Base-by-base conservation (phyloP, 1,140 invertebrate species). In the Aplysia californica region DNA sequence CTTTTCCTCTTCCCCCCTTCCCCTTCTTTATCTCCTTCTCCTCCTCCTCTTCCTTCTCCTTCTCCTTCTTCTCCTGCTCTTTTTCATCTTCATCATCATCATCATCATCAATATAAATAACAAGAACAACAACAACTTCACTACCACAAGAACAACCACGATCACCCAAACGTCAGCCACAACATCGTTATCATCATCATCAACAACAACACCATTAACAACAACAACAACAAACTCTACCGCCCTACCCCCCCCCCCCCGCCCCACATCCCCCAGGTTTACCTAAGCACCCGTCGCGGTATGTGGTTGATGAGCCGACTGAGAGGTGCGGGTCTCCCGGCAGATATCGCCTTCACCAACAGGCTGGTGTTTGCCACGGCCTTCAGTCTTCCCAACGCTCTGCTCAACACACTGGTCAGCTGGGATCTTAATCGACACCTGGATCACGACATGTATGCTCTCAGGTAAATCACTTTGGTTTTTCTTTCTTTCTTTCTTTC, bases 271-370 rank as follows among this genome's bases (percentile, higher is more conserved):
- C 15, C 80, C 18, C 67, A 90, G 89, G 89, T 91, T 0, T 91
- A 85, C 39, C 76, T 92, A 10, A 91, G 90, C 58, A 92, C 91
- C 4, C 79, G 91, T 31, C 74, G 90, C 38, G 91, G 91, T 6
- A 77, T 87, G 3, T 92, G 91, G 91, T 78, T 92, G 10, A 85
- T 89, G 23, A 89, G 88, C 41, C 67, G 91, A 73, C 87, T 84
- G 6, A 81, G 82, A n/a, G 58, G 75, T 29, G 67, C 75, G 4
- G 86, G 86, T 35, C 58, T 84, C 20, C 85, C 85, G 0, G 15
- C 82, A 4, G 85, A 87, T 58, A 83, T 85, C 69, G 29, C 68
- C 29, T 65, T 41, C 29, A 74, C 58, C 39, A 77, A 15, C 41
- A 59, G 82, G 29, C 55, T 82, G 23, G 2, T 64, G 26, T 74